phyloP scores from a whole-genome alignment of 2,888 invertebrate genomes.

The Belgica antarctica region DNA sequence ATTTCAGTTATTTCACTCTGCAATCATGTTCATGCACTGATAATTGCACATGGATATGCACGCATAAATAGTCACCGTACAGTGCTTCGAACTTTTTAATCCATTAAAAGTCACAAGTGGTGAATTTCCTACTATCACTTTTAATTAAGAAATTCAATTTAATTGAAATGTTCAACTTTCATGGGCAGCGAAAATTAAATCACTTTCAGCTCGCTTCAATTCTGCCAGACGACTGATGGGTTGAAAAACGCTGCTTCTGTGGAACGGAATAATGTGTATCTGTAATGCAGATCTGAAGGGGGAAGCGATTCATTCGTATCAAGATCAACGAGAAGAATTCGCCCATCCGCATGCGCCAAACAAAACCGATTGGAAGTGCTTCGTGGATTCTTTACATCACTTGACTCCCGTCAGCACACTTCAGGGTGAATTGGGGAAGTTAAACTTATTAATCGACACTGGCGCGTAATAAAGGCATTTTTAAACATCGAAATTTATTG shows the following conservation, averaged over 20 bases:
- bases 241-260: not conserved
- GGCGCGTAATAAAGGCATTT: too few relatives aligned
- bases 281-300: constrained; percentile 22
- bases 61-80: too few relatives aligned
- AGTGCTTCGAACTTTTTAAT: too few relatives aligned
- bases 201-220: constrained; percentile 39
- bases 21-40: too few relatives aligned
- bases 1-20: too few relatives aligned
- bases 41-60: too few relatives aligned
- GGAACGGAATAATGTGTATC: constrained; percentile 30
- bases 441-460: too few relatives aligned
- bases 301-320: constrained; percentile 10
- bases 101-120: not conserved
- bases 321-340: not conserved
- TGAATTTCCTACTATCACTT: not conserved
- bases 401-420: too few relatives aligned
- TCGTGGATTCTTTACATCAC: too few relatives aligned
- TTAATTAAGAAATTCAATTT: not conserved
- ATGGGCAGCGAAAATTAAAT: constrained; percentile 5
- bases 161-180: not conserved
- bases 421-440: too few relatives aligned
- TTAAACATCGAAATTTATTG: too few relatives aligned
- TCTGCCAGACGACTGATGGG: constrained; percentile 34
- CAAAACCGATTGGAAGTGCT: constrained; percentile 28
- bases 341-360: not conserved